phyloP scores from a whole-genome alignment of 2,888 invertebrate genomes.

The Tenodera sinensis region DNA sequence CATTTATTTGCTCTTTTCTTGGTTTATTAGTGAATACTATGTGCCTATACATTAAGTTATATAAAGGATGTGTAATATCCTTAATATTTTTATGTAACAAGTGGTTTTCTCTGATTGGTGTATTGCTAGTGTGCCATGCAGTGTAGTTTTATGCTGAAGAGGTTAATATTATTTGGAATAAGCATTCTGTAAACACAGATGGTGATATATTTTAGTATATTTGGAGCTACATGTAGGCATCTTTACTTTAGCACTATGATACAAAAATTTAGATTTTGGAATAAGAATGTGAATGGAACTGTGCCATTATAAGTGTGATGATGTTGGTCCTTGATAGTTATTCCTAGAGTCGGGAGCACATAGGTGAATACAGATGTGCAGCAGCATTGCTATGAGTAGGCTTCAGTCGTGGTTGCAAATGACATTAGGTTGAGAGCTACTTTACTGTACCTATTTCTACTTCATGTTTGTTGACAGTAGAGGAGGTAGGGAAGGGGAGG shows the following conservation, averaged over 20 bases:
- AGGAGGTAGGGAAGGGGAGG: too few relatives aligned
- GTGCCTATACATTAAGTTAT: conserved; percentile 11
- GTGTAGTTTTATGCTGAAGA: not conserved
- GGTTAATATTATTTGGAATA: not conserved
- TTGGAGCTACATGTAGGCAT: not conserved
- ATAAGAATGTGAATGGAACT: too few relatives aligned
- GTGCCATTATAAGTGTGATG: too few relatives aligned
- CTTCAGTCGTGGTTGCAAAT: too few relatives aligned
- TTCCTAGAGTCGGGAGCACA: too few relatives aligned
- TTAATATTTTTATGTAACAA: not conserved
- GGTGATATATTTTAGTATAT: not conserved
- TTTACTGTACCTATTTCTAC: too few relatives aligned
- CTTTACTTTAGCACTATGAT: not conserved
- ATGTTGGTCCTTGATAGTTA: too few relatives aligned
- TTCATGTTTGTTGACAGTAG: too few relatives aligned
- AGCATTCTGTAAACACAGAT: not conserved
- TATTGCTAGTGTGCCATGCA: not conserved
- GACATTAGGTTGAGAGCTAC: too few relatives aligned
- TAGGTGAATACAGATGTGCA: too few relatives aligned
- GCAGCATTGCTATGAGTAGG: too few relatives aligned
- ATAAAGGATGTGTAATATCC: not conserved
- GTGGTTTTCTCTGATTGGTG: not conserved
- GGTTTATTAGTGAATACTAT: not conserved
- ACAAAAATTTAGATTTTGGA: too few relatives aligned
- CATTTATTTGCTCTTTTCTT: not conserved